Base-by-base conservation (phyloP, 2,113 vertebrate species). In the Nycticorax nycticorax region DNA sequence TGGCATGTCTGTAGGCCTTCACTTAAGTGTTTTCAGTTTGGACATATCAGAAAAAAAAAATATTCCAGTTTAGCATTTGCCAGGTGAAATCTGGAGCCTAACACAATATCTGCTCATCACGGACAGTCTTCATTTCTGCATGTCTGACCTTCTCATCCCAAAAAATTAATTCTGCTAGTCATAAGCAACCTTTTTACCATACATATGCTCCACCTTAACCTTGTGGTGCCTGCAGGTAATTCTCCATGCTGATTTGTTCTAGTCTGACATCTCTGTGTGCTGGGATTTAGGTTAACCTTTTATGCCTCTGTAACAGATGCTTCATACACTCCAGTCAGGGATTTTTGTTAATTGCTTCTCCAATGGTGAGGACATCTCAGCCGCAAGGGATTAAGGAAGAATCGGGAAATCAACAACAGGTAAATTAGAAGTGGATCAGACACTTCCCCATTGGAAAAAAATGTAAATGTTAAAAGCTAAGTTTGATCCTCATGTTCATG, bases 391-490 rank as follows among this genome's bases (percentile, higher is more conserved):
- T 97, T 97, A 97, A 37, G 83, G 94, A 92, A 95, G 84, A 97
- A 96, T n/a, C 48, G 92, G 83, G 89, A 97, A 97, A 96, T 94
- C 96, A 96, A 97, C 97, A 97, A 97, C 95, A 98, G 97, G 95
- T 98, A 98, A 97, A 97, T 98, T 94, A 98, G 92, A 96, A 98
- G 77, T 91, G 53, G 96, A 98, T 98, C 96, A 97, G 95, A 97
- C 57, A 73, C 85, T 95, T 94, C n/a, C 85, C 80, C 84, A 62
- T 13, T 93, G 94, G 96, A 89, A 96, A 93, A 92, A 95, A 95
- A 66, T 26, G 85, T 94, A 96, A 97, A 98, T 96, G 79, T 96
- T 97, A 97, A 97, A 97, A 97, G 96, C 92, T 88, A 87, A 86
- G 79, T 97, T 97, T 97, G 96, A 98, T 96, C 96, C 96, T 96